Base-by-base conservation (phyloP, 2,888 invertebrate species). In the Plagodis dolabraria region DNA sequence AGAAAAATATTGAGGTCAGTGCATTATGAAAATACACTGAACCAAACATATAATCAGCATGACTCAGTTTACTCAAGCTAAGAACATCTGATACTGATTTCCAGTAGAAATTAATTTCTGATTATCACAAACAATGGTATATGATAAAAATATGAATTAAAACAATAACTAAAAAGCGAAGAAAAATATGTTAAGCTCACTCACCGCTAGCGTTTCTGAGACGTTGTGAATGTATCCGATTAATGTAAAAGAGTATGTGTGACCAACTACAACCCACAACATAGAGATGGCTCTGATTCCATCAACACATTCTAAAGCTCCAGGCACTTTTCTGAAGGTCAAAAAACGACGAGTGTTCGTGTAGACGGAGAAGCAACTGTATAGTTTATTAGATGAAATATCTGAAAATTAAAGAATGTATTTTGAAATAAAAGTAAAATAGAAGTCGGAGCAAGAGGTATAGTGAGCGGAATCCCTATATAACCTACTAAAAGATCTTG, bases 231-330 rank as follows among this genome's bases (percentile, higher is more conserved):
- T 52, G 50, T 69, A 77, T 0, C 70, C 75, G 0, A 80, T 55
- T 33, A 84, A 34, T 0, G 77, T 78, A 68, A 81, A 68, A 4
- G 75, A 47, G 66, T 81, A 88, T 5, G 82, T 82, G 55, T 93
- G 93, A 0, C 88, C 89, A 0, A 87, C 70, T 0, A 93, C 74
- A 22, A 93, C 85, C 93, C 93, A 93, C 64, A 90, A 63, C 86
- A 92, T 90, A 35, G 90, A 90, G 10, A 93, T 76, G 1, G 85
- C 77, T 63, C 90, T 75, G 42, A 93, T 81, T 4, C 93, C 93
- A 57, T 91, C 86, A 5, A 93, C 71, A 67, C 93, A 93, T 47
- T 86, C 82, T 36, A 93, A 63, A 0, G 88, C 75, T 2, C 82
- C 83, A 6, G 83, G 74, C 0, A 47, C 40, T 0, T 77, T 69